Base-by-base conservation (phyloP, 2,113 vertebrate species). In the Odocoileus hemionus region DNA sequence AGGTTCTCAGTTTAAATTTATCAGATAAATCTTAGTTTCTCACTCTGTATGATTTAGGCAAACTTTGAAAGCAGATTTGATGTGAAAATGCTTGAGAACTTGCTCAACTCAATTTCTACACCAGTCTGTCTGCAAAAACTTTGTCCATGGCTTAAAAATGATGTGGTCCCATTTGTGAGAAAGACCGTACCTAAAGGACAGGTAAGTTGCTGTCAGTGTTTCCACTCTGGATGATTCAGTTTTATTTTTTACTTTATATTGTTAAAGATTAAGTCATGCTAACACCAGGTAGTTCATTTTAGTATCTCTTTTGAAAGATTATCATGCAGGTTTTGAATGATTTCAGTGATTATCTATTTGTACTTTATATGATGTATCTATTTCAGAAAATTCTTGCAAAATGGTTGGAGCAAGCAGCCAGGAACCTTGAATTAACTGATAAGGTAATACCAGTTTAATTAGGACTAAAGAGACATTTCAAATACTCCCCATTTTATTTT, bases 341-440 rank as follows among this genome's bases (percentile, higher is more conserved):
- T 82, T 86, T 86, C 14, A 14, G 17, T 92, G 52, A 58, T 61
- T 58, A 78, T 78, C 9, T 67, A 21, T 82, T 54, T 14, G n/a
- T 83, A 55, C 33, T 55, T 55, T 13, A 23, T 87, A 82, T 17
- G 54, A 21, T 80, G 0, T 85, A 60, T 98, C 25, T 82, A 8
- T 97, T 96, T 50, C 97, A 99, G 99, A 99, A 98, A 99, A 99
- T 99, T 94, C 97, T 99, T 96, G 99, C 99, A 25, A 99, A 99
- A 93, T 99, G 99, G 99, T 98, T 99, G 50, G 99, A 99, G 91
- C 99, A 99, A 97, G 98, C 99, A 92, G 99, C 99, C 43, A 99
- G 99, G 97, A 99, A 99, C 96, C 99, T 99, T 92, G 99, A 99
- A 98, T 96, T 99, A 97, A 99, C 99, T 33, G 99, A 99, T 97